phyloP scores from a whole-genome alignment of 2,113 vertebrate species.

The Hystrix cristata region DNA sequence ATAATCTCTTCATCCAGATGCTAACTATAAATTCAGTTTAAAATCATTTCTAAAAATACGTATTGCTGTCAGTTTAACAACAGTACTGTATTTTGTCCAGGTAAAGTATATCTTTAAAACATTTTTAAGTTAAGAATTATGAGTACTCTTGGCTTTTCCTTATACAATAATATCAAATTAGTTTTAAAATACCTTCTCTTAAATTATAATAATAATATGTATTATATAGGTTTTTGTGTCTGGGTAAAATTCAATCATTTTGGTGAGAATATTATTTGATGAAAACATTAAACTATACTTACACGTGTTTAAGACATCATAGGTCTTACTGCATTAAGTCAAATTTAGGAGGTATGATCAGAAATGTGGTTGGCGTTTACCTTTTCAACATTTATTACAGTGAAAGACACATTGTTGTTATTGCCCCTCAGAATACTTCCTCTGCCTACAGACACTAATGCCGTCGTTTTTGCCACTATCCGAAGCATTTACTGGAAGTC shows the following conservation, averaged over 20 bases:
- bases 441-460: not conserved
- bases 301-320: not conserved
- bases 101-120: not conserved
- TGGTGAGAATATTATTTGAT: not conserved
- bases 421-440: not conserved
- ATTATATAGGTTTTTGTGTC: not conserved
- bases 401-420: not conserved
- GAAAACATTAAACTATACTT: not conserved
- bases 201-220: not conserved
- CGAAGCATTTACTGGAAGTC: not conserved
- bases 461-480: not conserved
- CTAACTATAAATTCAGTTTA: not conserved
- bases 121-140: not conserved
- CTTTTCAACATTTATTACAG: not conserved
- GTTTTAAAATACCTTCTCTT: not conserved
- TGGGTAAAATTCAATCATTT: not conserved
- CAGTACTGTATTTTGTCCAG: not conserved
- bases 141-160: not conserved
- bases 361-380: not conserved
- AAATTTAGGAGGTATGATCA: not conserved
- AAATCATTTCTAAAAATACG: not conserved
- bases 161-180: not conserved
- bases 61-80: not conserved
- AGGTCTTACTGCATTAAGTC: not conserved
- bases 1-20: not conserved